A percentile compares a stretch with the other conserved stretches of the same genome.
These are phyloP conservation scores for Camponotus floridanus DNA, from an alignment of 1,140 invertebrate species.

Conservation along the genomic window DNA sequence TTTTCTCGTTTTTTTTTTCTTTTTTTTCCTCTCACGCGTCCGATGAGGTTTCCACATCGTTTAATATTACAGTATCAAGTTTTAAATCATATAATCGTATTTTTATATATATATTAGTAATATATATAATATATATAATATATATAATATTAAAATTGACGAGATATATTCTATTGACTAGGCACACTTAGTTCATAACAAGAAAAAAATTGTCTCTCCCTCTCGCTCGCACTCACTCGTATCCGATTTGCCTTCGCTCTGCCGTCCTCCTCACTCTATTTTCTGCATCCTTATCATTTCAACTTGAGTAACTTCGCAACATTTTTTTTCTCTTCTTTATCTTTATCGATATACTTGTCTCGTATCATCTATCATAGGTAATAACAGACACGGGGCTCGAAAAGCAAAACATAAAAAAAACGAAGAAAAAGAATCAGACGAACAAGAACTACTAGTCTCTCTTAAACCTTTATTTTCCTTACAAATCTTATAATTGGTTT, in stretches of 20 bases:
- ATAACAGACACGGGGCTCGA: slow-evolving; percentile 59
- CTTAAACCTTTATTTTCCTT: slow-evolving; percentile 19
- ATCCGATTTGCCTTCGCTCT: slow-evolving; percentile 42
- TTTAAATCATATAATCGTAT: slow-evolving; percentile 82
- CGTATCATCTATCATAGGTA: slow-evolving; percentile 26
- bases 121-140: slow-evolving; percentile 81
- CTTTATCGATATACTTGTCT: background rate
- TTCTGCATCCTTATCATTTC: slow-evolving; percentile 12
- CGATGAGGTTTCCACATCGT: slow-evolving; percentile 77
- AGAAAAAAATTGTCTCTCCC: slow-evolving; percentile 82
- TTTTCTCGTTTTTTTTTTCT: slow-evolving; percentile 77
- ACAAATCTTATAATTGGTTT: slow-evolving; percentile 33
- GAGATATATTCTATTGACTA: slow-evolving; percentile 87
- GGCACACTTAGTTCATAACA: slow-evolving; percentile 87
- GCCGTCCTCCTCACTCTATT: background rate
- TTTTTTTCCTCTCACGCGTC: slow-evolving; percentile 69
- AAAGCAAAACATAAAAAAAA: slow-evolving; percentile 8
- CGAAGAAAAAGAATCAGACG: background rate
- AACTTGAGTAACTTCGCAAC: slow-evolving; percentile 54
- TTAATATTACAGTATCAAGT: slow-evolving; percentile 81
- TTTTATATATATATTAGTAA: slow-evolving; percentile 73
- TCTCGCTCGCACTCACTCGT: slow-evolving; percentile 54
- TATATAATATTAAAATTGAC: slow-evolving; percentile 86
- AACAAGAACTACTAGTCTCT: slow-evolving; percentile 15
- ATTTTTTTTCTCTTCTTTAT: slow-evolving; percentile 13